A percentile compares a stretch with the other conserved stretches of the same genome.
Evolutionary conservation across 2,888 invertebrate genomes (phyloP).

Genomic region (Acanthosoma haemorrhoidale): DNA sequence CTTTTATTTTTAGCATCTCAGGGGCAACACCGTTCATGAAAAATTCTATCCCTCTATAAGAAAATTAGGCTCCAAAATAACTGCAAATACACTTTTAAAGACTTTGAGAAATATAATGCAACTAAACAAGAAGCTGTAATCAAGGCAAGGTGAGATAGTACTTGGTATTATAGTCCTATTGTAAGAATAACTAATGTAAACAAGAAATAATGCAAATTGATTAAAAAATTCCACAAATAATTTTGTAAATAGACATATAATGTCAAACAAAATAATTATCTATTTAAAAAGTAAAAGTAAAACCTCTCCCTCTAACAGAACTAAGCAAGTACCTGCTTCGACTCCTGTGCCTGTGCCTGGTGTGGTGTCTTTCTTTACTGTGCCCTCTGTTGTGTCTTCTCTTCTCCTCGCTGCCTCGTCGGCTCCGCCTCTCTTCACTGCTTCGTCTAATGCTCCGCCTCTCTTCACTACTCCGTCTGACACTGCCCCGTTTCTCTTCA

Average conservation of each 20-base stretch:
- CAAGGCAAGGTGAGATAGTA: no score
- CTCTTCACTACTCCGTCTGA: slow-evolving; percentile 41
- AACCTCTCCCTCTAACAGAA: neutral
- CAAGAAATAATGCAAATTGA: no score
- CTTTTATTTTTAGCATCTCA: no score
- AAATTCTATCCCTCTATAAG: no score
- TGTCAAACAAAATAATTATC: neutral
- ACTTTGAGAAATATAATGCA: no score
- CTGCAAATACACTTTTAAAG: no score
- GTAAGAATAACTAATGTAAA: no score
- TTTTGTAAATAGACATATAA: neutral
- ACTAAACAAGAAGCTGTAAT: no score
- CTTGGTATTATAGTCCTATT: no score
- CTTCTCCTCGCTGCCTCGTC: slow-evolving; percentile 38
- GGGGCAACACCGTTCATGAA: no score
- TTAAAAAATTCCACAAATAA: no score
- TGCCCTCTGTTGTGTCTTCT: slow-evolving; percentile 45
- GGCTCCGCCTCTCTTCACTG: slow-evolving; percentile 24
- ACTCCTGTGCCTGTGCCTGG: slow-evolving; percentile 34
- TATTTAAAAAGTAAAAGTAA: neutral
- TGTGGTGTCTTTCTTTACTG: slow-evolving; percentile 33
- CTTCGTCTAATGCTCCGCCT: neutral
- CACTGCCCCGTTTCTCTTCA: slow-evolving; percentile 28
- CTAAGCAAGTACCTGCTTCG: slow-evolving; percentile 13
- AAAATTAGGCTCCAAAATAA: no score